Conservation (phyloP, 2,113 vertebrate species). For the Nibea coibor region DNA sequence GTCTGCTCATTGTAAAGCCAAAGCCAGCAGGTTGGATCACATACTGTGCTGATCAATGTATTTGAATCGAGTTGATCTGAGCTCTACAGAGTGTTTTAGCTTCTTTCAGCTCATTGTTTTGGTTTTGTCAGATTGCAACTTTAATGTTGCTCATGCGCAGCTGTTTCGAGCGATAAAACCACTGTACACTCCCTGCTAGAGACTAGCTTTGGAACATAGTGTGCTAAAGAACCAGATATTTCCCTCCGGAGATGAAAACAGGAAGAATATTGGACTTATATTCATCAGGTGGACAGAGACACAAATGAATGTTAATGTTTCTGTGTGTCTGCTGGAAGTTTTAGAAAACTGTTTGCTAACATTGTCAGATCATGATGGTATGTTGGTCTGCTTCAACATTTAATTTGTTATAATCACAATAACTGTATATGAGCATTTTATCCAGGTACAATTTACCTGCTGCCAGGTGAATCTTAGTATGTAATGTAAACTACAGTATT, state of each 20-base stretch:
- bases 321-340: neutral
- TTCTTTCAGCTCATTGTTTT: no score
- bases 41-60: neutral
- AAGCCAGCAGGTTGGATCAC: constrained; percentile 1
- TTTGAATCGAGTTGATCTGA: no score
- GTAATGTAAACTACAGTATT: neutral
- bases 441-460: neutral
- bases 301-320: neutral
- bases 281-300: neutral
- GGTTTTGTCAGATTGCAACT: no score
- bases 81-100: no score
- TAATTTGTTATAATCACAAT: neutral
- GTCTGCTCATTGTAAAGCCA: constrained; percentile 3
- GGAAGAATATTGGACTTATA: neutral
- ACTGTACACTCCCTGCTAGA: neutral
- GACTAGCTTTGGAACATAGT: neutral
- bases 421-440: neutral
- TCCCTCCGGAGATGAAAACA: neutral
- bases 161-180: neutral
- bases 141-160: neutral
- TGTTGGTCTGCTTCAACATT: neutral
- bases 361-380: neutral
- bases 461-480: neutral
- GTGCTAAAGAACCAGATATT: neutral
- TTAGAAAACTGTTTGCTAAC: no score